Percentiles rank a stretch among this genome's conserved stretches.
phyloP scores from a whole-genome alignment of 2,797 vertebrate genomes.

The Myripristis murdjan region DNA sequence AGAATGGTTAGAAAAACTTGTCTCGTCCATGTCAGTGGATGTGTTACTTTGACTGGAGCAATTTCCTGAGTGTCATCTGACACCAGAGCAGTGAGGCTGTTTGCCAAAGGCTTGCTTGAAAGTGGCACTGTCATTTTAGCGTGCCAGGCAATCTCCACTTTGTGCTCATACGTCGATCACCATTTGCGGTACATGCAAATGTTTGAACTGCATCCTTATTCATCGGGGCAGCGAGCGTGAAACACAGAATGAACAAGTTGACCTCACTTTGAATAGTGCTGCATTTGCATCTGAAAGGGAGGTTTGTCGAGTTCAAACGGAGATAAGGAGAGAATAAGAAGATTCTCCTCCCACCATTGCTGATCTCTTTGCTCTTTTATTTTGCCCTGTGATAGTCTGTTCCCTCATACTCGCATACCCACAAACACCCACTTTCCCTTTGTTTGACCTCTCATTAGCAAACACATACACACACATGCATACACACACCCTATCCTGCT shows the following conservation, averaged over 20 bases:
- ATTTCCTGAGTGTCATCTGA: constrained; percentile 27
- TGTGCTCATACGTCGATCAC: constrained; percentile 37
- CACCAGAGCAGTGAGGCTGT: constrained; percentile 10
- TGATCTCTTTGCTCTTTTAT: constrained; percentile 56
- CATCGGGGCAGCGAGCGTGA: constrained; percentile 39
- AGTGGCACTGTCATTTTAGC: neutral
- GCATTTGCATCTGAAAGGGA: constrained; percentile 81
- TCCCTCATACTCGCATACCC: constrained; percentile 1
- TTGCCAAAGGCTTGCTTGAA: constrained; percentile 23
- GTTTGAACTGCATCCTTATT: constrained; percentile 75
- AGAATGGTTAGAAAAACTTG: neutral
- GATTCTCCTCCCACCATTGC: constrained; percentile 57
- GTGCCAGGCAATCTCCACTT: neutral
- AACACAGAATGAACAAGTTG: constrained; percentile 66
- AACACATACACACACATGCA: constrained; percentile 7
- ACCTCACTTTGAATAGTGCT: constrained; percentile 72
- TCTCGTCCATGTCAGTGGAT: neutral
- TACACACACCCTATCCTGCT: constrained; percentile 13
- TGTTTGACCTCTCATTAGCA: constrained; percentile 35
- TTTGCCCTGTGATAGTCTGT: constrained; percentile 29
- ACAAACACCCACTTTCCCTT: constrained; percentile 25
- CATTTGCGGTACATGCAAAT: constrained; percentile 40
- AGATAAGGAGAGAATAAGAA: constrained; percentile 66
- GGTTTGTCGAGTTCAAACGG: constrained; percentile 72
- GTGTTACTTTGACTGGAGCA: constrained; percentile 5